A percentile compares a stretch with the other conserved stretches of the same genome.
phyloP scores from a whole-genome alignment of 2,888 invertebrate species.

The Crematogaster levior region DNA sequence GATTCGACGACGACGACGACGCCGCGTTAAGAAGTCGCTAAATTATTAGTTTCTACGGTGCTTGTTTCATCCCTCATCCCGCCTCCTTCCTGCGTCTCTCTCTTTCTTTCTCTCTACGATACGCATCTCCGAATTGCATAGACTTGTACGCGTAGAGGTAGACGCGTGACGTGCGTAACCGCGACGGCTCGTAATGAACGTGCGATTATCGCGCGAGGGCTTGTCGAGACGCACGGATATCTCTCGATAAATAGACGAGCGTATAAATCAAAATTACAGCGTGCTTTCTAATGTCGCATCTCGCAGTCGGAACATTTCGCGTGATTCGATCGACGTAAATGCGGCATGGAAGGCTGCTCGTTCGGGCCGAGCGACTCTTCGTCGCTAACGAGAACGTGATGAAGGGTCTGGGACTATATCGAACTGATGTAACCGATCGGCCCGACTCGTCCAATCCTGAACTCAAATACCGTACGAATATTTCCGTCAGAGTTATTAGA shows the following conservation, averaged over 20 bases:
- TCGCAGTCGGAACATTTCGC: background rate
- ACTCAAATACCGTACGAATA: background rate
- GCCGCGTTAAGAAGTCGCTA: conserved; percentile 60
- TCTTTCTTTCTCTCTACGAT: background rate
- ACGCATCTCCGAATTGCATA: conserved; percentile 28
- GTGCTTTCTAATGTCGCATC: conserved; percentile 22
- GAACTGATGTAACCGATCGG: background rate
- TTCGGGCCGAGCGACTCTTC: background rate
- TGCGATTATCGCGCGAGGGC: conserved; percentile 18
- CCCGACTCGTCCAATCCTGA: background rate
- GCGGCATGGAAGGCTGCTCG: background rate
- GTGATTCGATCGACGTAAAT: background rate
- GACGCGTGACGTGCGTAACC: conserved; percentile 35
- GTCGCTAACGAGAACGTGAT: background rate
- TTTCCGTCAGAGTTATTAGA: background rate
- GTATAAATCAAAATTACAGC: conserved; percentile 33
- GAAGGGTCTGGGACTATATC: background rate
- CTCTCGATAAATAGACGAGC: conserved; percentile 35
- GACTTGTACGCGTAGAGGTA: conserved; percentile 3
- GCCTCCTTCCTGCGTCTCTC: background rate
- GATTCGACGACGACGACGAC: conserved; percentile 64
- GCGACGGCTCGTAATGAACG: conserved; percentile 31
- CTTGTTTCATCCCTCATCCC: conserved; percentile 1
- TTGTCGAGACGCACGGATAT: background rate
- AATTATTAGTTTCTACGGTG: conserved; percentile 59